Conservation (phyloP, 37 sponge, comb jelly and placozoan species). For the Halisarca cf. caerulea region DNA sequence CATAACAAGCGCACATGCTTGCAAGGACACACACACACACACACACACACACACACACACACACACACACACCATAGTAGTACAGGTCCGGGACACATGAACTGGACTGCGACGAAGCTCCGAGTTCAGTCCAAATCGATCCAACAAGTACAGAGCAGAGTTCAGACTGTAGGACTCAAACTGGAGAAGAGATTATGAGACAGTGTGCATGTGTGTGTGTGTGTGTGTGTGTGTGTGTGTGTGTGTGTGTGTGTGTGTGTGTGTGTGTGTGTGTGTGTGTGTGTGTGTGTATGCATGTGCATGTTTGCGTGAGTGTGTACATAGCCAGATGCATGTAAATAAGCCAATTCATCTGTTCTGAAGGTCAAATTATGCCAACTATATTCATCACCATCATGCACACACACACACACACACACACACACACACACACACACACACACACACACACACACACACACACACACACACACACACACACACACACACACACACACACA, state of each 20-base stretch:
- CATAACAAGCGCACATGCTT: not conserved
- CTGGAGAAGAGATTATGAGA: conserved; percentile 4
- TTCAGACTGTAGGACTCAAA: conserved; percentile 38
- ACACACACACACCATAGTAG: conserved; percentile 46
- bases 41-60: not conserved
- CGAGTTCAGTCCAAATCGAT: conserved; percentile 9
- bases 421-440: too few relatives aligned
- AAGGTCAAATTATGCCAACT: too few relatives aligned
- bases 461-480: conserved; percentile 1
- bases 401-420: too few relatives aligned
- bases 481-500: not conserved
- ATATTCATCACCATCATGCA: too few relatives aligned
- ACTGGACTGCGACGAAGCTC: conserved; percentile 38
- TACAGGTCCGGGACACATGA: conserved; percentile 28
- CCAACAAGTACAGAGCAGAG: conserved; percentile 46
- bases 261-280: not conserved
- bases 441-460: not conserved
- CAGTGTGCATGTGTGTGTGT: too few relatives aligned
- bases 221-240: not conserved
- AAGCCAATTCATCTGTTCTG: too few relatives aligned
- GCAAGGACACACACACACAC: not conserved
- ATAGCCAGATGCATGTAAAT: too few relatives aligned
- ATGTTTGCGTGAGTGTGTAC: too few relatives aligned
- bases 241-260: not conserved
- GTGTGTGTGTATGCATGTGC: too few relatives aligned